phyloP scores from a whole-genome alignment of 1,140 invertebrate species.

The Plectus sambesii region DNA sequence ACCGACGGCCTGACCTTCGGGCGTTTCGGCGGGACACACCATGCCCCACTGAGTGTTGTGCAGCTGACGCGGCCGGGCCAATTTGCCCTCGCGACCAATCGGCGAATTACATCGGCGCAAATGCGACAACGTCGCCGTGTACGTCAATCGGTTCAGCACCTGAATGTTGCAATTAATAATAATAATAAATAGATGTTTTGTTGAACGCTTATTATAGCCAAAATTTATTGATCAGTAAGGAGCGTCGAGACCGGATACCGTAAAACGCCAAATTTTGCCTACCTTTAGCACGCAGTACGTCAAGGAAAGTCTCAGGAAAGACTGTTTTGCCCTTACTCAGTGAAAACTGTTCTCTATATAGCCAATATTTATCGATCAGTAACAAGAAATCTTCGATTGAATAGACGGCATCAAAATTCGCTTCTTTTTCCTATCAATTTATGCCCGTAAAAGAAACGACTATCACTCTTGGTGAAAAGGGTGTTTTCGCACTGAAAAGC shows the following conservation, averaged over 20 bases:
- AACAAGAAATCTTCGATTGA: conserved; percentile 5
- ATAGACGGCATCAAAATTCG: conserved; percentile 9
- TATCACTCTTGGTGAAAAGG: no score
- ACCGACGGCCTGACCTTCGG: conserved; percentile 64
- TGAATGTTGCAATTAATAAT: conserved; percentile 33
- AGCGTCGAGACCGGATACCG: no score
- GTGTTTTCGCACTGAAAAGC: no score
- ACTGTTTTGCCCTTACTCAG: no score
- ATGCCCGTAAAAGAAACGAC: background rate
- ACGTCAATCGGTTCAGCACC: conserved; percentile 88
- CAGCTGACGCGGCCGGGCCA: conserved; percentile 91
- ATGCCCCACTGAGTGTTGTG: conserved; percentile 98
- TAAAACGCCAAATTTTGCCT: no score
- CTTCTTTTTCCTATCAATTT: no score
- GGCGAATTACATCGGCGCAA: conserved; percentile 91
- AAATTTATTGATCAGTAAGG: no score
- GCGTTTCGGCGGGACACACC: conserved; percentile 98
- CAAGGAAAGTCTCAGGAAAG: no score
- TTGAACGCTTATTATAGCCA: background rate
- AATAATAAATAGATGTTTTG: conserved; percentile 4
- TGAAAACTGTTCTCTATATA: no score
- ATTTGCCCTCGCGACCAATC: conserved; percentile 92
- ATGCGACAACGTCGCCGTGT: conserved; percentile 94
- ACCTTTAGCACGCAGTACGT: no score
- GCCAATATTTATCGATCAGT: no score